Conservation (phyloP, 2,888 invertebrate genomes). For the Plagiodera versicolora region DNA sequence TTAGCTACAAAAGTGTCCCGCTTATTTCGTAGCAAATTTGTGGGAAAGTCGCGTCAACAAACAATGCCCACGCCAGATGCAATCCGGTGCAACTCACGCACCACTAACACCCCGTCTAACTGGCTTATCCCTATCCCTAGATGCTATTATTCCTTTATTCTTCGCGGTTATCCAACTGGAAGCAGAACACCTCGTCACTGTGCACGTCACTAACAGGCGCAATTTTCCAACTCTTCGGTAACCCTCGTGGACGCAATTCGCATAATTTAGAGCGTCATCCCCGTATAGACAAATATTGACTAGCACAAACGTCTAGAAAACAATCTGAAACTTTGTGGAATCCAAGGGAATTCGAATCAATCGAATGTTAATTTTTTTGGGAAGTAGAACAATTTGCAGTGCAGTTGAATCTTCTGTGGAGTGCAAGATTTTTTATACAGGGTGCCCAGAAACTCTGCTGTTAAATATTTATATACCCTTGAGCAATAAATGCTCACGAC, state of each 20-base stretch:
- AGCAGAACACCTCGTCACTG: conserved; percentile 54
- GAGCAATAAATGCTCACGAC: too few species aligned
- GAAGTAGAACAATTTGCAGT: too few species aligned
- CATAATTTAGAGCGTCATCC: conserved; percentile 25
- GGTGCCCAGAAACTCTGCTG: too few species aligned
- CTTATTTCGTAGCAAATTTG: conserved; percentile 35
- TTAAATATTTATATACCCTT: too few species aligned
- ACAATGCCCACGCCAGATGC: conserved; percentile 54
- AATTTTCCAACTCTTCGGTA: conserved; percentile 25
- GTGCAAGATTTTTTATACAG: too few species aligned
- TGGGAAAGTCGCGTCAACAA: conserved; percentile 51
- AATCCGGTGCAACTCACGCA: conserved; percentile 42
- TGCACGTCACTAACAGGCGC: conserved; percentile 47
- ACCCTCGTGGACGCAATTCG: conserved; percentile 17
- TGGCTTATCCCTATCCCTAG: conserved; percentile 52
- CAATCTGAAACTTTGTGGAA: too few species aligned
- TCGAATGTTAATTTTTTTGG: too few species aligned
- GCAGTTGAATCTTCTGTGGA: too few species aligned
- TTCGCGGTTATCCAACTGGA: conserved; percentile 55
- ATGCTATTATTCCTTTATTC: conserved; percentile 54
- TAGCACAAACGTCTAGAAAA: too few species aligned
- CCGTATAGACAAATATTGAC: not conserved
- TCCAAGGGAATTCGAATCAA: too few species aligned
- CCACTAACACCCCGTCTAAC: conserved; percentile 40
- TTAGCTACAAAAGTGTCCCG: conserved; percentile 15